Evolutionary conservation across 1,140 invertebrate species (phyloP), one percentile per base, ranked within the genome.

Genomic region (Drosophila orena): DNA sequence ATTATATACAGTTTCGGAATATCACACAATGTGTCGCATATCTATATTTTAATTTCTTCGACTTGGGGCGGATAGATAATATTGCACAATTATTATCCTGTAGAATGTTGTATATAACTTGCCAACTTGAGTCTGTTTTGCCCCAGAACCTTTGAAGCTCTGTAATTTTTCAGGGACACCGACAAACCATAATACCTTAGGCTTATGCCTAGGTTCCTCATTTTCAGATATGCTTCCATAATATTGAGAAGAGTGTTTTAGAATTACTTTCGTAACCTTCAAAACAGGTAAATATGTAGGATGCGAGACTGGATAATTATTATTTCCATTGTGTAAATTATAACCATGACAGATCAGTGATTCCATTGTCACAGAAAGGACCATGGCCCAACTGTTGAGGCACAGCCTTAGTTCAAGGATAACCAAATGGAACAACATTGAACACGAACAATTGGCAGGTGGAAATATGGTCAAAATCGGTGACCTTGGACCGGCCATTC

Each of bases 401-500:
- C 61, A 14, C 22, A 46, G 15, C 50, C 42, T 50, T 22, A 24
- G 5, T 3, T 20, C 30, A 75, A 65, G 71, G 43, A 11, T 49
- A 38, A 12, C 15, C 5, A 30, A 15, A 14, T 46, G n/a, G 1
- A 54, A 55, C 20, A 55, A 47, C 15, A 34, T 47, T 5, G 34
- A 46, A 69, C 20, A 70, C 5, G 34, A 46, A 69, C 20, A 70
- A 57, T 70, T 70, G 42, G 43, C 64, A 70, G 64, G 66, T 70
- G 64, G 47, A 70, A 70, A 49, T 70, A 64, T 65, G 61, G 27
- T 24, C 35, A 57, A 30, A 53, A 42, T 43, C 35, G 14, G 2
- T 62, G 80, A 71, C 80, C 80, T 83, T 83, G 80, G 53, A 35
- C 55, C 15, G 42, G 50, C 43, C 61, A 64, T 64, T 55, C 50